Evolutionary conservation across 1,140 invertebrate genomes (phyloP).

Genomic region (Diprion similis): DNA sequence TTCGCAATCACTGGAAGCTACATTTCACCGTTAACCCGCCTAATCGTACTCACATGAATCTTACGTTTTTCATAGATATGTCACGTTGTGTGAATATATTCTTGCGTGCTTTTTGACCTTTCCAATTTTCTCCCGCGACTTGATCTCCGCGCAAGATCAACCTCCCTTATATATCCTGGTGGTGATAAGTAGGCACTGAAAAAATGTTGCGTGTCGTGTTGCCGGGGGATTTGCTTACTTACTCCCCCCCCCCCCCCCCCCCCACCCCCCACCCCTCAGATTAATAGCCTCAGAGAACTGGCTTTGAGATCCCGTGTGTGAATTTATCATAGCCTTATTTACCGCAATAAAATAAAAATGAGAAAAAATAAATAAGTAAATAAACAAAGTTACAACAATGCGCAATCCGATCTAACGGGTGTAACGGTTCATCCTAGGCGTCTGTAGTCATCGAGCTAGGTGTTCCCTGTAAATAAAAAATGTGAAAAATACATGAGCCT

Average conservation of each 20-base stretch:
- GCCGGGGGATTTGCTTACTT: neutral
- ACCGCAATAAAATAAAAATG: too few species aligned
- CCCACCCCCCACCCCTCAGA: neutral
- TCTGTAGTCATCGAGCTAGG: neutral
- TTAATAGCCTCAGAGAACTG: neutral
- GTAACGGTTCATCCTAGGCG: too few species aligned
- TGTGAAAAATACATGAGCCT: neutral
- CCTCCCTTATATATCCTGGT: neutral
- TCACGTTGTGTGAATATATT: neutral
- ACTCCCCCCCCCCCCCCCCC: neutral
- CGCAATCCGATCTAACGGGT: too few species aligned
- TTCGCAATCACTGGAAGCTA: too few species aligned
- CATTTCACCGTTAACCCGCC: too few species aligned
- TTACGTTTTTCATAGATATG: too few species aligned
- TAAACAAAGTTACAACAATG: too few species aligned
- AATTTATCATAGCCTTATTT: neutral
- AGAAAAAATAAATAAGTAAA: too few species aligned
- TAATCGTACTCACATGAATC: too few species aligned
- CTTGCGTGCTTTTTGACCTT: conserved; percentile 1
- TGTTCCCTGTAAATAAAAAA: neutral
- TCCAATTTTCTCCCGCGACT: neutral
- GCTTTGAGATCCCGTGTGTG: neutral
- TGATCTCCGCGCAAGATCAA: neutral
- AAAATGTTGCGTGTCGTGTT: conserved; percentile 2
- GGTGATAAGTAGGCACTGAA: conserved; percentile 7